These are phyloP conservation scores for Melitaea cinxia DNA, from an alignment of 1,140 invertebrate genomes.

Conservation along the genomic window DNA sequence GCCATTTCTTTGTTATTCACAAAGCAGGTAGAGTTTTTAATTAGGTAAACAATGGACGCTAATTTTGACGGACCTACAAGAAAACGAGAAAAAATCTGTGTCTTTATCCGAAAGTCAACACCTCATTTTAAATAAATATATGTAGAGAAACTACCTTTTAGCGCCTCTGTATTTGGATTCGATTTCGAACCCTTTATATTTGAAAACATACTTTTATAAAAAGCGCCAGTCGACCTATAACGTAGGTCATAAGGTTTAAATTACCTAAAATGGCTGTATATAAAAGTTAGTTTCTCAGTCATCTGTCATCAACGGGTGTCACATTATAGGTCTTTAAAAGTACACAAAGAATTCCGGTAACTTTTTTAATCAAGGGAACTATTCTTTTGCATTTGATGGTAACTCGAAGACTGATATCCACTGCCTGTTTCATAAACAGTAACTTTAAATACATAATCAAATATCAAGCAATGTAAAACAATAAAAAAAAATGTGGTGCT, in stretches of 20 bases:
- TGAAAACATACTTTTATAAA: conserved; percentile 37
- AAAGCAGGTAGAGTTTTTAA: conserved; percentile 19
- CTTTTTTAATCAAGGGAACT: conserved; percentile 50
- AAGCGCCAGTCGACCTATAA: conserved; percentile 6
- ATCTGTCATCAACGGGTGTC: conserved; percentile 75
- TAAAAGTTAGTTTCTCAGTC: conserved; percentile 43
- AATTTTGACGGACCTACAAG: conserved; percentile 44
- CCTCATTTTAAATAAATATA: conserved; percentile 45
- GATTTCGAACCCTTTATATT: conserved; percentile 51
- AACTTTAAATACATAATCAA: neutral
- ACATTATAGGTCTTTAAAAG: conserved; percentile 61
- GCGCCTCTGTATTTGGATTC: conserved; percentile 68
- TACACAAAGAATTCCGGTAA: conserved; percentile 54
- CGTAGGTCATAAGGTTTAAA: conserved; percentile 30
- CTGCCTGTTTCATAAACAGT: conserved; percentile 15
- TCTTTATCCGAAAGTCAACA: conserved; percentile 55
- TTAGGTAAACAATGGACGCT: conserved; percentile 24
- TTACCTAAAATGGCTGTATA: conserved; percentile 26
- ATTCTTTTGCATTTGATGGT: neutral
- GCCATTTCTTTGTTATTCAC: conserved; percentile 16
- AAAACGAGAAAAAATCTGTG: conserved; percentile 29
- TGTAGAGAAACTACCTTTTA: conserved; percentile 66
- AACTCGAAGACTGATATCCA: conserved; percentile 13
- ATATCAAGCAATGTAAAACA: conserved; percentile 17
- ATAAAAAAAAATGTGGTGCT: neutral